These are phyloP conservation scores for Macrosiphum euphorbiae DNA, from an alignment of 2,888 invertebrate genomes.

Conservation along the genomic window DNA sequence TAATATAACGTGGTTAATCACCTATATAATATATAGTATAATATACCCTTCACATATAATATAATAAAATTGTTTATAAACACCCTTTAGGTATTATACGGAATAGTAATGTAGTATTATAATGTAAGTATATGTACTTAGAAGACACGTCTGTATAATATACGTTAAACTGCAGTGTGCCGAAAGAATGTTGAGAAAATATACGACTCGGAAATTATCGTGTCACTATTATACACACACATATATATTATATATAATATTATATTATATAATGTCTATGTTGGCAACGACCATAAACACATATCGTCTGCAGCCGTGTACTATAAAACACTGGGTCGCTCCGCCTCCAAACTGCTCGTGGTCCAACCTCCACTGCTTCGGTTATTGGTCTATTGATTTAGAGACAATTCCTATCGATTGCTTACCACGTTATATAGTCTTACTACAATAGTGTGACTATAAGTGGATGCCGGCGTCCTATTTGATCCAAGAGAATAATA, in stretches of 20 bases:
- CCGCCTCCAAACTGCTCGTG: slow-evolving; percentile 34
- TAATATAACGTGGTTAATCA: not conserved
- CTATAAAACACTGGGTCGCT: slow-evolving; percentile 23
- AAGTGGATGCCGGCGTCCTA: not conserved
- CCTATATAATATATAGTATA: not conserved
- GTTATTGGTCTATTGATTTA: slow-evolving; percentile 39
- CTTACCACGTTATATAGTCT: not conserved
- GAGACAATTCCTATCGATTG: slow-evolving; percentile 3
- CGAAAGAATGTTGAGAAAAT: not conserved
- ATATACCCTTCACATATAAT: not conserved
- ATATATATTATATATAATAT: not conserved
- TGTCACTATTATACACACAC: not conserved
- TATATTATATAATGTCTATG: not conserved
- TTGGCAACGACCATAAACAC: slow-evolving; percentile 13
- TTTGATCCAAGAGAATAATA: not conserved
- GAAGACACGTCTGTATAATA: not conserved
- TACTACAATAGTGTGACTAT: not conserved
- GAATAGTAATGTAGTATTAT: not conserved
- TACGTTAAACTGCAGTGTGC: not conserved
- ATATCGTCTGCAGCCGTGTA: not conserved
- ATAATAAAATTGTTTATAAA: not conserved
- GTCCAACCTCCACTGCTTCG: slow-evolving; percentile 32
- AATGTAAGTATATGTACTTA: not conserved
- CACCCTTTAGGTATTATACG: not conserved
- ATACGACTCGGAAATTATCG: not conserved